Evolutionary conservation across 1,140 invertebrate genomes (phyloP), one percentile per base, ranked within the genome.

Genomic region (Drosophila virilis): DNA sequence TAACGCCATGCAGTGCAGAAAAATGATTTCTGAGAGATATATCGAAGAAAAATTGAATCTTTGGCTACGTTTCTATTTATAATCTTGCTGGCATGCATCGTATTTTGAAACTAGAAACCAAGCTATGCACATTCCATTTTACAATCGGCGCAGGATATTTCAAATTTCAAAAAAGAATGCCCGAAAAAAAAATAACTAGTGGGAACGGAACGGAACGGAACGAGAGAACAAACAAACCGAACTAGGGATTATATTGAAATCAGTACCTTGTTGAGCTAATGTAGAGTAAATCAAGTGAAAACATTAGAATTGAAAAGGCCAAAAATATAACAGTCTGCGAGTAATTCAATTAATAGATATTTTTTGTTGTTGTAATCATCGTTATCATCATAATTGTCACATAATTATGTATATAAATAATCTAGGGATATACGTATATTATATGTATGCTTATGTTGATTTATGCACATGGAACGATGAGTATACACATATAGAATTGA

Each of bases 261-360:
- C 85, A 80, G 74, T 89, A 89, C 84, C 84, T 89, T 89, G 84
- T 92, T 85, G 84, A 91, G 80, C 77, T 91, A 88, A 92, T 92
- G 92, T 92, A 92, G 91, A 92, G 91, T 91, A 92, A 92, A 91
- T 92, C 90, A 92, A 92, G 84, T 90, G 91, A 92, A 92, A 92
- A 92, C 90, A 92, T 91, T 91, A 92, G 86, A 92, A 92, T 86
- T 89, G 91, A 92, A 92, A 92, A 92, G 78, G 88, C 89, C 91
- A 91, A 92, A 92, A 93, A 92, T 91, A 92, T 92, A 89, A 92
- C 67, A 79, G 80, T 92, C 91, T 84, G 90, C 89, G 77, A 75
- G 71, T 79, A 82, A 82, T 77, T 66, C 50, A 69, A 71, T 78
- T 64, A 77, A 84, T 80, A 89, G 52, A 77, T 80, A 76, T 74